phyloP scores from a whole-genome alignment of 1,140 invertebrate species.

The Cherax quadricarinatus region DNA sequence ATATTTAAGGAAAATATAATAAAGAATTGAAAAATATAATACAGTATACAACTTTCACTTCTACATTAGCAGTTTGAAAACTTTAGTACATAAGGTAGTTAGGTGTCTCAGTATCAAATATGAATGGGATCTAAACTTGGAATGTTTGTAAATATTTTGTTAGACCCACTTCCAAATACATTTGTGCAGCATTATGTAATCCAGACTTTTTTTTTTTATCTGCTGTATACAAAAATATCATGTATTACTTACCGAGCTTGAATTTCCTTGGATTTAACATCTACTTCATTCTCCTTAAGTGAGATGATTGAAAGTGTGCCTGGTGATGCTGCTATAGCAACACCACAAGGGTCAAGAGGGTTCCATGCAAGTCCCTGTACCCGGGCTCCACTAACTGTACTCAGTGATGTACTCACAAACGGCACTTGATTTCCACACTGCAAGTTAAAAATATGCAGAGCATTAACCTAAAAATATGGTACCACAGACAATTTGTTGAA shows the following conservation, averaged over 20 bases:
- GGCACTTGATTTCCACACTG: constrained; percentile 41
- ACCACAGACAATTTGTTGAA: neutral
- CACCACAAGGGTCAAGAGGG: constrained; percentile 37
- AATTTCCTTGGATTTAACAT: constrained; percentile 13
- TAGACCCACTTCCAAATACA: too few species aligned
- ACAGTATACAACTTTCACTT: too few species aligned
- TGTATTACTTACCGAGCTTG: constrained; percentile 32
- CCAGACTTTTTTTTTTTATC: too few species aligned
- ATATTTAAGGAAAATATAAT: too few species aligned
- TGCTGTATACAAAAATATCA: too few species aligned
- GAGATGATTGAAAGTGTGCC: constrained; percentile 37
- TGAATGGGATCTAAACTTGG: too few species aligned
- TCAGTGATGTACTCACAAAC: constrained; percentile 14
- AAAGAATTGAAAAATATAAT: too few species aligned
- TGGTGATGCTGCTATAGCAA: constrained; percentile 52
- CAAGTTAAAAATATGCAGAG: neutral
- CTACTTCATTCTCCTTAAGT: constrained; percentile 16
- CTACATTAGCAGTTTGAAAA: too few species aligned
- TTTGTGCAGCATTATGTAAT: too few species aligned
- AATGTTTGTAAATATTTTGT: too few species aligned
- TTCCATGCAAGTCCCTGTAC: constrained; percentile 47
- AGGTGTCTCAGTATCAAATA: too few species aligned
- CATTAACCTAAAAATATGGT: neutral
- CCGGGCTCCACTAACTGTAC: neutral
- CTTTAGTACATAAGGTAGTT: too few species aligned